Base-by-base conservation (phyloP, 2,113 vertebrate genomes). In the Heterotis niloticus region DNA sequence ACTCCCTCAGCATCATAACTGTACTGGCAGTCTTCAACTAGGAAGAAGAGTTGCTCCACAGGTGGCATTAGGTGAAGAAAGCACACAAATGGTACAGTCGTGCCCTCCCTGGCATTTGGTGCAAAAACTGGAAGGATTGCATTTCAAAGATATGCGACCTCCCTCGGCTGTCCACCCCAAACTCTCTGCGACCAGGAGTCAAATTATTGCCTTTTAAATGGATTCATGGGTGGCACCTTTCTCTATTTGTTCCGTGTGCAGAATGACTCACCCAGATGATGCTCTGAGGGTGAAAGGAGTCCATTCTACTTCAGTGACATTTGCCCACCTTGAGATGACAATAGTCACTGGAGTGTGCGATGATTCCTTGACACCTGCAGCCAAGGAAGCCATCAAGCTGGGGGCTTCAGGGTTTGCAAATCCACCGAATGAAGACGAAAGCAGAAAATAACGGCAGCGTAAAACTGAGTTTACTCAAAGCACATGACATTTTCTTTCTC, bases 1-100 rank as follows among this genome's bases (percentile, higher is more conserved):
- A 62, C 56, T 76, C 74, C 57, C 57, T 64, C 57, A 76, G 26
- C 59, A 64, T 59, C n/a, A 64, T 7, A 76, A 59, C 64, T 76
- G 57, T 64, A 57, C 64, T 76, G 74, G 74, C 74, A 76, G 74
- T 26, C 59, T n/a, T n/a, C 28, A 64, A 59, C 59, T 20, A 20
- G 18, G 59, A 64, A 59, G 74, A 76, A 26, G 24, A n/a, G 57
- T 59, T 76, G 59, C 24, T n/a, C n/a, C n/a, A n/a, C 56, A 64
- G 23, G 74, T 59, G 24, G 59, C 23, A 64, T 62, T 64, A 64
- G 20, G n/a, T n/a, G n/a, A n/a, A 62, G 57, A 28, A 14, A 76
- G 74, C 74, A 64, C 26, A 76, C 64, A 59, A 64, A 76, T 14
- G 26, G 10, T 59, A 26, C 64, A 59, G 74, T 62, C 28, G 23